Evolutionary conservation across 2,113 vertebrate species (phyloP).

Genomic region (Chinchilla lanigera): DNA sequence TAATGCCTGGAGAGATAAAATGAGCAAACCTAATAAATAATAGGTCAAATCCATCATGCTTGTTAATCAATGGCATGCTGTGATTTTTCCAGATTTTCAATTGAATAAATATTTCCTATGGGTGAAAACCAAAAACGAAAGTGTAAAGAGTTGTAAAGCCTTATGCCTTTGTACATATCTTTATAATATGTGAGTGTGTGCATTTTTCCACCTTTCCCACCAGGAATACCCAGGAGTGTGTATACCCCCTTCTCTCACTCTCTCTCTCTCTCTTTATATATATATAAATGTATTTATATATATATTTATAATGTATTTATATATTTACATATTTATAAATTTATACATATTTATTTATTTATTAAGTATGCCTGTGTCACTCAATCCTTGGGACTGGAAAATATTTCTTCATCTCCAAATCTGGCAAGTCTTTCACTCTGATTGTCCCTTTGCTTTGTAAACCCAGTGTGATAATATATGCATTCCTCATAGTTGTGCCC

Average conservation of each 20-base stretch:
- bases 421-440: constrained; percentile 63
- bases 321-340: background rate
- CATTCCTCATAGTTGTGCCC: constrained; percentile 60
- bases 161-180: background rate
- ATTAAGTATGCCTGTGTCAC: background rate
- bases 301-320: no score
- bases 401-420: constrained; percentile 71
- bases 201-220: background rate
- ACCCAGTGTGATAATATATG: constrained; percentile 70
- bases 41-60: background rate
- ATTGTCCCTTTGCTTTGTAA: constrained; percentile 64
- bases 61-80: background rate
- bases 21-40: background rate
- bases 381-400: constrained; percentile 53
- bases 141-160: background rate
- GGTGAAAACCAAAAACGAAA: background rate
- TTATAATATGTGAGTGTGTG: background rate
- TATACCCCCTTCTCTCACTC: background rate
- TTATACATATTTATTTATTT: background rate
- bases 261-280: background rate
- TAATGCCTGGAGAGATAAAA: background rate
- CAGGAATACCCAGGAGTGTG: background rate
- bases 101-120: constrained; percentile 48
- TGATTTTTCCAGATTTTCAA: constrained; percentile 22
- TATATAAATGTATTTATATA: background rate